Conservation (phyloP, 2,888 invertebrate genomes). For the Phaedon cochleariae region DNA sequence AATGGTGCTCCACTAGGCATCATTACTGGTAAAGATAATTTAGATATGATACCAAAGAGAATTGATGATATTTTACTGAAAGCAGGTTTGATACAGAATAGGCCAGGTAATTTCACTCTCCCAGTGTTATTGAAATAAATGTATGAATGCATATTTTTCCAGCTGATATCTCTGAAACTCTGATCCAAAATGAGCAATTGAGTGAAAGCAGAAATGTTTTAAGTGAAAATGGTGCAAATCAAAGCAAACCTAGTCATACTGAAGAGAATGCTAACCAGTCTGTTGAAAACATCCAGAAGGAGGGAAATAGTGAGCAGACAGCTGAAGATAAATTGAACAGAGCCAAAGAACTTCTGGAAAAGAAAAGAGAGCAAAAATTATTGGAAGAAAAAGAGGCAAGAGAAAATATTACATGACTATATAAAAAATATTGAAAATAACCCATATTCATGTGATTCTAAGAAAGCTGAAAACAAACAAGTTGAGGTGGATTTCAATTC, state of each 20-base stretch:
- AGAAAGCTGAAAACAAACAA: too few species aligned
- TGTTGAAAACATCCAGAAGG: constrained; percentile 8
- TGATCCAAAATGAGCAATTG: constrained; percentile 45
- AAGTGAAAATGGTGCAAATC: constrained; percentile 66
- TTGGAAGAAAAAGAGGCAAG: constrained; percentile 73
- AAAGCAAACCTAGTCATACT: constrained; percentile 35
- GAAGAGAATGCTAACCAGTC: constrained; percentile 8
- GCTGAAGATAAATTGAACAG: constrained; percentile 70
- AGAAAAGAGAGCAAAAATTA: constrained; percentile 70
- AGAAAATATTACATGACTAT: neutral
- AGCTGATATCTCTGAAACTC: constrained; percentile 41
- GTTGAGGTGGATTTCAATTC: too few species aligned
- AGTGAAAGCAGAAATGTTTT: constrained; percentile 58
- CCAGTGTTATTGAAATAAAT: constrained; percentile 1
- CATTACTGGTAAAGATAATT: constrained; percentile 70
- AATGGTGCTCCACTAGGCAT: constrained; percentile 85
- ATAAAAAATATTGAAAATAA: too few species aligned
- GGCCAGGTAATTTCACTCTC: constrained; percentile 23
- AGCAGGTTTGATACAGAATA: constrained; percentile 59
- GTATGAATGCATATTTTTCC: constrained; percentile 12
- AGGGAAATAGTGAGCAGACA: constrained; percentile 41
- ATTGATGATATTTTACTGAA: constrained; percentile 71
- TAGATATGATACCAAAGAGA: constrained; percentile 70
- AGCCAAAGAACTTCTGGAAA: constrained; percentile 74
- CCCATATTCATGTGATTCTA: too few species aligned